phyloP scores from a whole-genome alignment of 53 echinoderm and acorn worm genomes.

The Mesocentrotus franciscanus region DNA sequence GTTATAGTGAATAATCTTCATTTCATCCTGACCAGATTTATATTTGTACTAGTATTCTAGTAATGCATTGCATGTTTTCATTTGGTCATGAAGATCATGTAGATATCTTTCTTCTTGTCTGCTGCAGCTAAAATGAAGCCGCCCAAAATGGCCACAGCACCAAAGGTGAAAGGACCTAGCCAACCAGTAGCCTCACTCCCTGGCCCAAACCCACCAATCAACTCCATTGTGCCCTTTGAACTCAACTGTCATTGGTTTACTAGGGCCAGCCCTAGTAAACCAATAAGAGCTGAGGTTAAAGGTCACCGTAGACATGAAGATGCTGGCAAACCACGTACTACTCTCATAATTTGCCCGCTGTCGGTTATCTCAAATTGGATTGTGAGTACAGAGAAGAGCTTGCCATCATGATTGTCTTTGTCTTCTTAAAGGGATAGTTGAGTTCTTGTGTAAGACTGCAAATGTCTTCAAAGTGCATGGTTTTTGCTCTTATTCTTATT shows the following conservation, averaged over 20 bases:
- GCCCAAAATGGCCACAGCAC: background rate
- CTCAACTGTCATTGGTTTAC: background rate
- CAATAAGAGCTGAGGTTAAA: constrained; percentile 13
- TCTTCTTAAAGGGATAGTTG: no score
- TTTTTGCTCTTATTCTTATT: no score
- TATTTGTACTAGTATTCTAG: background rate
- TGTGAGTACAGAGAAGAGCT: constrained; percentile 68
- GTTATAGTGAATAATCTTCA: no score
- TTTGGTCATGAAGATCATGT: background rate
- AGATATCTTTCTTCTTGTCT: background rate
- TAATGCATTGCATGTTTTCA: background rate
- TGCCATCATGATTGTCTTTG: background rate
- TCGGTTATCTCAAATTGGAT: constrained; percentile 93
- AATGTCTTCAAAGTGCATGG: no score
- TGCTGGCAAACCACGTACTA: constrained; percentile 75
- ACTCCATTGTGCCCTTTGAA: no score
- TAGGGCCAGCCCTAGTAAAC: background rate
- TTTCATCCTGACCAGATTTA: no score
- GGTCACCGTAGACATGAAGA: constrained; percentile 6
- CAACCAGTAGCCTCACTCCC: no score
- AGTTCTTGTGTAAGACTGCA: no score
- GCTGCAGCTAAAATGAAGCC: constrained; percentile 56
- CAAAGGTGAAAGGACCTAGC: constrained; percentile 68
- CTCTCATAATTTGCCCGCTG: constrained; percentile 92
- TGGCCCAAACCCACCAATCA: background rate